Percentiles rank a stretch among this genome's conserved stretches.
These are phyloP conservation scores for Alouatta palliata DNA, from an alignment of 2,113 vertebrate genomes.

Conservation along the genomic window DNA sequence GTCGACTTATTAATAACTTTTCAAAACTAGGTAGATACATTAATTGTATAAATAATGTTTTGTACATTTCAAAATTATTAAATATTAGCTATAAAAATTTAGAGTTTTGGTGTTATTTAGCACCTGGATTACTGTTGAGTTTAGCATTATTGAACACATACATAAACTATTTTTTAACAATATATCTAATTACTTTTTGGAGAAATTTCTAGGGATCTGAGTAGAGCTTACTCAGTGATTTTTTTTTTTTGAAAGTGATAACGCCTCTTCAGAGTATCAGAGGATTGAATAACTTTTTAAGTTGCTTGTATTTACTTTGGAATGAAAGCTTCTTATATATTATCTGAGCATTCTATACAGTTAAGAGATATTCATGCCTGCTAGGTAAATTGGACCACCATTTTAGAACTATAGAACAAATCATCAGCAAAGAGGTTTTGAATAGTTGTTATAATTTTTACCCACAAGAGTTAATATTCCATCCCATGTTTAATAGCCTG, in stretches of 20 bases:
- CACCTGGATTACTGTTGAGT: neutral
- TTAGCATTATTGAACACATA: neutral
- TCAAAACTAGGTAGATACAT: neutral
- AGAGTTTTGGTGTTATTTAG: neutral
- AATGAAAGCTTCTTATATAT: neutral
- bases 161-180: neutral
- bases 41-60: neutral
- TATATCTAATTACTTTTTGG: neutral
- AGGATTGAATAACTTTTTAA: neutral
- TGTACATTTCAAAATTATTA: slow-evolving; percentile 17
- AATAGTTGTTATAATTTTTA: neutral
- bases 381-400: neutral
- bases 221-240: neutral
- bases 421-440: neutral
- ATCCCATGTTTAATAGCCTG: neutral
- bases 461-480: neutral
- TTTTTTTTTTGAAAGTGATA: neutral
- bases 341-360: neutral
- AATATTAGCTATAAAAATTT: neutral
- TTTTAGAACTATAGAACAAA: neutral
- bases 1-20: slow-evolving; percentile 1
- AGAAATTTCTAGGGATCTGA: neutral
- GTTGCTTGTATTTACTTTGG: neutral
- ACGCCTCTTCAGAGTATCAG: neutral
- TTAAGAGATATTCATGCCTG: neutral